Percentiles rank a stretch among this genome's conserved stretches.
phyloP scores from a whole-genome alignment of 2,113 vertebrate species.

The Dicentrarchus labrax region DNA sequence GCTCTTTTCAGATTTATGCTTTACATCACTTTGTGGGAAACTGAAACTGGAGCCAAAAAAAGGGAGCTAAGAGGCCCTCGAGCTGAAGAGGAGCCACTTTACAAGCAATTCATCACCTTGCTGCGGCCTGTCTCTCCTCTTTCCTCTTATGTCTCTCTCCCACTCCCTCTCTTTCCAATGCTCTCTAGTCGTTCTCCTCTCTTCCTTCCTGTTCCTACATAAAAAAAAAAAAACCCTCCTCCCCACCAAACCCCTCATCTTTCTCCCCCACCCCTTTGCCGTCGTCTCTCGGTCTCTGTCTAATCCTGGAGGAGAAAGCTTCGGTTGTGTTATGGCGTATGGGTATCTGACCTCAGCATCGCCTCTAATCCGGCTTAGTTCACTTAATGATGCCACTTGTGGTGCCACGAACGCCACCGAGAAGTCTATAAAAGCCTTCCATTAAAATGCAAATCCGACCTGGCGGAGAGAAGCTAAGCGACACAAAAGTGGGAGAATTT shows the following conservation, averaged over 20 bases:
- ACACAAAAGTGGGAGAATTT: slow-evolving; percentile 93
- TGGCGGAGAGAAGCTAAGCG: slow-evolving; percentile 91
- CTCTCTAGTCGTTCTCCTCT: slow-evolving; percentile 43
- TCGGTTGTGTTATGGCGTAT: slow-evolving; percentile 89
- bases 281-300: slow-evolving; percentile 65
- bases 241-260: background rate
- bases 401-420: slow-evolving; percentile 92
- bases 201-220: slow-evolving; percentile 4
- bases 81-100: slow-evolving; percentile 76
- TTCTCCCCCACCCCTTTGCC: background rate
- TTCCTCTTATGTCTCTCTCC: slow-evolving; percentile 71
- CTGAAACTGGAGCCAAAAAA: slow-evolving; percentile 46
- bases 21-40: slow-evolving; percentile 38
- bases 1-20: slow-evolving; percentile 31
- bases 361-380: slow-evolving; percentile 99
- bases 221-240: slow-evolving; percentile 27
- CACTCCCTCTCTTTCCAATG: slow-evolving; percentile 50
- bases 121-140: slow-evolving; percentile 87
- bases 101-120: slow-evolving; percentile 85
- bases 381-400: slow-evolving; percentile 99
- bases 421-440: slow-evolving; percentile 99
- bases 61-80: slow-evolving; percentile 58
- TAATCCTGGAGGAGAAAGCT: slow-evolving; percentile 92
- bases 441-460: slow-evolving; percentile 99
- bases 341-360: slow-evolving; percentile 98